A percentile compares a stretch with the other conserved stretches of the same genome.
phyloP scores from a whole-genome alignment of 2,888 invertebrate species.

The Andrena hattorfiana region DNA sequence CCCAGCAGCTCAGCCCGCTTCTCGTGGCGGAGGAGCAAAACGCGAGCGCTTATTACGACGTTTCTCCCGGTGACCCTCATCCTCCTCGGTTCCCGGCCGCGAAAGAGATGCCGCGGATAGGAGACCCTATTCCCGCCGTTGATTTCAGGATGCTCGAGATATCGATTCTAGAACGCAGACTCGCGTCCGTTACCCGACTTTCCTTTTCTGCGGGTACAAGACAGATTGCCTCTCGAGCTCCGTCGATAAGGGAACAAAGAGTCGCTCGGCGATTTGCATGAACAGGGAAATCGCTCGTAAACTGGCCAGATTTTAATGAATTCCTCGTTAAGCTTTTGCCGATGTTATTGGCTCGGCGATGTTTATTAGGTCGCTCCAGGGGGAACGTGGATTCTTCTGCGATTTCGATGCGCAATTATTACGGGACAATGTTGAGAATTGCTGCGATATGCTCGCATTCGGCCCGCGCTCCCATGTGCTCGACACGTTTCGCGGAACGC shows the following conservation, averaged over 20 bases:
- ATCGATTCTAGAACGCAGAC: background rate
- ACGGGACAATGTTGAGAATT: too few relatives aligned
- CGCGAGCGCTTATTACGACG: conserved; percentile 52
- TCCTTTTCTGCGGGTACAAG: background rate
- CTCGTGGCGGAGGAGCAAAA: conserved; percentile 22
- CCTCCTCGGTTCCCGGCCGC: background rate
- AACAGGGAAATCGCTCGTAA: background rate
- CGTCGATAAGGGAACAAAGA: background rate
- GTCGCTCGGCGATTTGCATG: background rate
- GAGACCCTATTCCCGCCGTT: background rate
- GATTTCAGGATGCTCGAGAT: background rate
- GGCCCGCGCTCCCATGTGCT: background rate
- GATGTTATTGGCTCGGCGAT: background rate
- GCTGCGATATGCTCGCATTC: too few relatives aligned
- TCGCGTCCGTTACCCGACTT: background rate
- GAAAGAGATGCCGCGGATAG: background rate
- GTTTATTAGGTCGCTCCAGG: background rate
- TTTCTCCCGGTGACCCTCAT: conserved; percentile 14
- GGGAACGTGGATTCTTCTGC: too few relatives aligned
- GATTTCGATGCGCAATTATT: too few relatives aligned
- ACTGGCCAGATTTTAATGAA: background rate
- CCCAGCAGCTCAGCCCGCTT: background rate
- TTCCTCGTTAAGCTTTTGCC: background rate
- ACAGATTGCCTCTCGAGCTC: background rate
- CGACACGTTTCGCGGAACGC: background rate